Percentiles rank a stretch among this genome's conserved stretches.
Evolutionary conservation across 2,888 invertebrate genomes (phyloP).

Genomic region (Chirona hameri): DNA sequence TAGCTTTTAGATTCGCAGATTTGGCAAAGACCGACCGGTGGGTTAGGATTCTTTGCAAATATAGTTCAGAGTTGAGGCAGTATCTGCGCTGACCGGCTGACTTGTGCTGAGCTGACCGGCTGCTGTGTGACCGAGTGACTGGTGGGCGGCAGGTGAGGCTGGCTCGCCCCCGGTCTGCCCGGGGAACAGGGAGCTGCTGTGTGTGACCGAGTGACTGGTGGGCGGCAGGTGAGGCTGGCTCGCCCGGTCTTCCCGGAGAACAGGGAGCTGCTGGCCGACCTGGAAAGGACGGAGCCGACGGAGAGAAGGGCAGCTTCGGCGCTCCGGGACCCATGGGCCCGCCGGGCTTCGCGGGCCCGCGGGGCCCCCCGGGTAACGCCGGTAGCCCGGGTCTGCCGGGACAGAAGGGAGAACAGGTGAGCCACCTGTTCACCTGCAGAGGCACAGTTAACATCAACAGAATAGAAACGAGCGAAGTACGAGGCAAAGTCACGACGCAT

Average conservation of each 20-base stretch:
- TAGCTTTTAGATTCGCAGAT: no score
- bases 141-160: conserved; percentile 57
- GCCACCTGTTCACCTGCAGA: no score
- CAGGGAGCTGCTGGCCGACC: conserved; percentile 67
- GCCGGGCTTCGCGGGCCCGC: conserved; percentile 76
- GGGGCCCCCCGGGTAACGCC: conserved; percentile 69
- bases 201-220: neutral
- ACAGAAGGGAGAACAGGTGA: conserved; percentile 60
- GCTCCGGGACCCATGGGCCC: conserved; percentile 66
- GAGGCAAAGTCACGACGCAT: no score
- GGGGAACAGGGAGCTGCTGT: conserved; percentile 70
- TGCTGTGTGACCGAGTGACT: neutral
- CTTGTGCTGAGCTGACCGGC: neutral
- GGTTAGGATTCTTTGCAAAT: no score
- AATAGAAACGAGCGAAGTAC: no score
- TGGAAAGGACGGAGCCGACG: conserved; percentile 75
- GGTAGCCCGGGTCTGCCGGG: conserved; percentile 72
- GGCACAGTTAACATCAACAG: no score
- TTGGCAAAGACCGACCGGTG: no score
- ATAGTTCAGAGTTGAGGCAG: no score
- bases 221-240: conserved; percentile 64
- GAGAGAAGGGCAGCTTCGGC: conserved; percentile 75
- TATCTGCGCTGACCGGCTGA: no score
- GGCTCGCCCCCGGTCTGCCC: conserved; percentile 68
- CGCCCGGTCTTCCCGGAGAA: conserved; percentile 72